Evolutionary conservation across 2,113 vertebrate genomes (phyloP).

Genomic region (Seriola dumerili): DNA sequence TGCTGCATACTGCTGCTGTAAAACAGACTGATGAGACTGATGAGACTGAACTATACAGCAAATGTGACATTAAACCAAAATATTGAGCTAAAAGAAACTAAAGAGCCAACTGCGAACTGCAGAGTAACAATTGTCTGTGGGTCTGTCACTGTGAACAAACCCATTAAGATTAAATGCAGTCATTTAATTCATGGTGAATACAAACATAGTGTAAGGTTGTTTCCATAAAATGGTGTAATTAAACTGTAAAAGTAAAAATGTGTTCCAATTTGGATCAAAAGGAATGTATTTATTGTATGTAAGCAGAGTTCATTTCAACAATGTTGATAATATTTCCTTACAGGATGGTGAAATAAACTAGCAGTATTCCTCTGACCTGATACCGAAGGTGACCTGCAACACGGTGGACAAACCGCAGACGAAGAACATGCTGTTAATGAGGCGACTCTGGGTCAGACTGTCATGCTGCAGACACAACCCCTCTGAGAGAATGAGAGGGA

Average conservation of each 20-base stretch:
- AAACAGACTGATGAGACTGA: no score
- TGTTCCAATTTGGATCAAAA: neutral
- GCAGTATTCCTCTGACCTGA: conserved; percentile 87
- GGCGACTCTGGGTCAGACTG: conserved; percentile 90
- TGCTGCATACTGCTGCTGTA: no score
- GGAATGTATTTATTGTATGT: neutral
- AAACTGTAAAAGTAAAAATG: neutral
- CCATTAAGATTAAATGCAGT: no score
- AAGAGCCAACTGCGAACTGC: no score
- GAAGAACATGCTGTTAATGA: conserved; percentile 97
- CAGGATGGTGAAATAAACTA: neutral
- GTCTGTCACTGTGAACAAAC: neutral
- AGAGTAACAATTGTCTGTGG: no score
- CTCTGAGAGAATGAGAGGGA: conserved; percentile 92
- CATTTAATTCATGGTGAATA: no score
- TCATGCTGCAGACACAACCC: conserved; percentile 93
- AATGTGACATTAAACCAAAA: no score
- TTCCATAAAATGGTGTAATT: no score
- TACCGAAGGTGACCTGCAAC: conserved; percentile 92
- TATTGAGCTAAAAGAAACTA: no score
- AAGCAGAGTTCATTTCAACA: neutral
- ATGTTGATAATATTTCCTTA: neutral
- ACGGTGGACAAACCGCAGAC: conserved; percentile 93
- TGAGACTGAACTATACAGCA: no score
- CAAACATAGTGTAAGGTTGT: no score